Conservation (phyloP, 2,888 invertebrate species). For the Myopa testacea region DNA sequence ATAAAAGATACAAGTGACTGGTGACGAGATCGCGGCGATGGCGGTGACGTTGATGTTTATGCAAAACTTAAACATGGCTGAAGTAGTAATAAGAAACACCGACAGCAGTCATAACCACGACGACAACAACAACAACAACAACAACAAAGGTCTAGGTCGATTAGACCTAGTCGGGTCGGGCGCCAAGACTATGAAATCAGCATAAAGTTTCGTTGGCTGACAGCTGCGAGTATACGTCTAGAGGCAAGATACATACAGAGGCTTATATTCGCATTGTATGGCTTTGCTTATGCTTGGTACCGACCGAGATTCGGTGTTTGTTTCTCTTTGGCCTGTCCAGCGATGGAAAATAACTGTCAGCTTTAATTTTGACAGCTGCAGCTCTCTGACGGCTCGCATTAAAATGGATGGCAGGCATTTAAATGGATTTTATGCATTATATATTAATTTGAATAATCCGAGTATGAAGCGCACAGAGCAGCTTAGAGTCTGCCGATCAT, state of each 20-base stretch:
- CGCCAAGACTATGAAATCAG: constrained; percentile 28
- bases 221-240: background rate
- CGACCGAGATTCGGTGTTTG: background rate
- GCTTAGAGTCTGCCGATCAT: background rate
- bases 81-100: background rate
- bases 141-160: constrained; percentile 39
- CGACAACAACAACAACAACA: constrained; percentile 27
- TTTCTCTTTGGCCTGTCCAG: background rate
- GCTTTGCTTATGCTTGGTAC: background rate
- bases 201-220: constrained; percentile 21
- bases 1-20: constrained; percentile 16
- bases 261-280: no score
- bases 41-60: background rate
- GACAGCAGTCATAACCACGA: background rate
- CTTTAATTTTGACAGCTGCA: constrained; percentile 28
- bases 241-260: no score
- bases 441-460: background rate
- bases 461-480: no score
- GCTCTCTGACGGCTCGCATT: background rate
- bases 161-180: no score
- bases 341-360: constrained; percentile 4
- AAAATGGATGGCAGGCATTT: constrained; percentile 18
- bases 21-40: no score
- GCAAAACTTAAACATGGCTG: background rate
- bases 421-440: background rate